phyloP scores from a whole-genome alignment of 2,113 vertebrate species.

The Pygoscelis antarcticus region DNA sequence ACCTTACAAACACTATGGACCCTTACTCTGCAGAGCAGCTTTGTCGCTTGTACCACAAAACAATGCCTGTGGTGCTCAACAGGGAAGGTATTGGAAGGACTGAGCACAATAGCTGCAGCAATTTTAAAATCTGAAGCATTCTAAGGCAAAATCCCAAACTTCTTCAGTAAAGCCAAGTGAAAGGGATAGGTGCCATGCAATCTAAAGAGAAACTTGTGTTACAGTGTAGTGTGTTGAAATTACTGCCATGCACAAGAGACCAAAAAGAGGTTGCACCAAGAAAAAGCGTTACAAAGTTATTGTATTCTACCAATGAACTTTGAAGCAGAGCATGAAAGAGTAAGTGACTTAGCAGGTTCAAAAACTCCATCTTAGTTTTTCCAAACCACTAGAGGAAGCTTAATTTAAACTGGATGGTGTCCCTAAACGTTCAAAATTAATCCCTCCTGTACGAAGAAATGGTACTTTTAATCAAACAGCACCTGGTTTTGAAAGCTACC shows the following conservation, averaged over 20 bases:
- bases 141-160: not conserved
- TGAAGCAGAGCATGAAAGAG: slow-evolving; percentile 1
- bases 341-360: not conserved
- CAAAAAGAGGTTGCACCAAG: not conserved
- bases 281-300: slow-evolving; percentile 30
- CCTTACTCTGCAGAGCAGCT: not conserved
- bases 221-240: not conserved
- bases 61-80: not conserved
- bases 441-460: not conserved
- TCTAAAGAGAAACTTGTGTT: not conserved
- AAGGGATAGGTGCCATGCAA: slow-evolving; percentile 17
- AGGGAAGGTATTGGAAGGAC: not conserved
- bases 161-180: not conserved
- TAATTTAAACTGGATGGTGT: not conserved
- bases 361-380: slow-evolving; percentile 38
- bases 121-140: not conserved
- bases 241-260: not conserved
- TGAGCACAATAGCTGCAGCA: not conserved
- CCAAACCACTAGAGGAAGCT: not conserved
- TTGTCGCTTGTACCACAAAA: not conserved
- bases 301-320: not conserved
- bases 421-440: not conserved
- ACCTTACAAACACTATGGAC: not conserved
- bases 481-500: not conserved
- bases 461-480: not conserved